phyloP scores from a whole-genome alignment of 2,113 vertebrate genomes.

The Circaetus gallicus region DNA sequence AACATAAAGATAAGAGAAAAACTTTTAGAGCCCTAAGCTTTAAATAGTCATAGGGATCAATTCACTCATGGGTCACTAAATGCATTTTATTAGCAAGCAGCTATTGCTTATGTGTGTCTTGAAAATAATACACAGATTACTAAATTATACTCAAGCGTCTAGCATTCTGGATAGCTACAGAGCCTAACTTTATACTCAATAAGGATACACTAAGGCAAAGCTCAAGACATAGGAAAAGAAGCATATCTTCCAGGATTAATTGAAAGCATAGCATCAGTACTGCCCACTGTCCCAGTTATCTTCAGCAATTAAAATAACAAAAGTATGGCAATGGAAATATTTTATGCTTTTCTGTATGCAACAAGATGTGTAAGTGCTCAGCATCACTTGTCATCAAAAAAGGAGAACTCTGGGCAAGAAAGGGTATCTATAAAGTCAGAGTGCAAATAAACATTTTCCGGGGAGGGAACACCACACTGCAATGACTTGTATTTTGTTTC shows the following conservation, averaged over 20 bases:
- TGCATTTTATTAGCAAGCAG: slow-evolving; percentile 77
- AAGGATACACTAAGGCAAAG: not conserved
- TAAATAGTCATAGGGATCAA: slow-evolving; percentile 83
- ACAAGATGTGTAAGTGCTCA: not conserved
- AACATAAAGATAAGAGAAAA: slow-evolving; percentile 77
- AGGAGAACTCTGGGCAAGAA: not conserved
- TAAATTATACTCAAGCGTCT: slow-evolving; percentile 12
- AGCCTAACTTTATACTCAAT: not conserved
- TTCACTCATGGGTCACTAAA: slow-evolving; percentile 86
- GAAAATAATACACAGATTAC: slow-evolving; percentile 85
- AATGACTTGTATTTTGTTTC: not conserved
- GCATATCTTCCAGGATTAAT: not conserved
- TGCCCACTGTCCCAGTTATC: not conserved
- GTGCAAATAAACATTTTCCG: not conserved
- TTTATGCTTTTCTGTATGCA: not conserved
- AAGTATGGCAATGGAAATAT: not conserved
- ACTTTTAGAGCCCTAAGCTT: slow-evolving; percentile 67
- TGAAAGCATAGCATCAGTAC: not conserved
- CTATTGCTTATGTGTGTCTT: slow-evolving; percentile 73
- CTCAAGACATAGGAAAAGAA: not conserved
- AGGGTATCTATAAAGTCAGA: not conserved
- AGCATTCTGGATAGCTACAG: not conserved
- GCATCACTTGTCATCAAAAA: not conserved
- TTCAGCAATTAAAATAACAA: not conserved
- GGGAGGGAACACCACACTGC: not conserved